Conservation (phyloP, 1,140 invertebrate genomes). For the honey bee (Apis mellifera) region DNA sequence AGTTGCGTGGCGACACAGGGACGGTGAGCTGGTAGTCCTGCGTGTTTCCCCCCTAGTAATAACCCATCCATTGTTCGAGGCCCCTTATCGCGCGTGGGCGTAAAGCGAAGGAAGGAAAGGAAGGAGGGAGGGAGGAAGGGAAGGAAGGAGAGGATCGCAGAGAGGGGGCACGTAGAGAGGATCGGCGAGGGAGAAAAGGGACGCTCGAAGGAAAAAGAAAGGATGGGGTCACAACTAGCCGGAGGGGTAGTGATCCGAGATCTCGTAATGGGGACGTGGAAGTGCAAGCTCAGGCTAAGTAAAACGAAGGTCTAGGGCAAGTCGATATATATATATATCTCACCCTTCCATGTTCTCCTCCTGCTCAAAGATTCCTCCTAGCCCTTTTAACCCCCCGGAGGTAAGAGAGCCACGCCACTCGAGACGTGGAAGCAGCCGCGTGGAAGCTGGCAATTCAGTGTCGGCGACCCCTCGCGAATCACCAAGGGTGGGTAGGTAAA, state of each 20-base stretch:
- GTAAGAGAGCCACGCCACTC: conserved; percentile 45
- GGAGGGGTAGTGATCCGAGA: conserved; percentile 43
- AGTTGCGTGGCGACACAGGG: too few relatives aligned
- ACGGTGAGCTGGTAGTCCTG: neutral
- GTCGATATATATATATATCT: conserved; percentile 23
- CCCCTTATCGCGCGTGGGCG: conserved; percentile 38
- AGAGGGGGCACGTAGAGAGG: neutral
- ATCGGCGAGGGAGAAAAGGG: neutral
- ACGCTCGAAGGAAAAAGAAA: conserved; percentile 21
- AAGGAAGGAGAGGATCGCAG: too few relatives aligned
- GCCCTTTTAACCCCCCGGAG: conserved; percentile 43
- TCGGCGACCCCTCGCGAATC: conserved; percentile 20
- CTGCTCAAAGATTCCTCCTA: conserved; percentile 38
- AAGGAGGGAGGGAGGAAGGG: conserved; percentile 1
- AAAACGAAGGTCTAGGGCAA: conserved; percentile 67
- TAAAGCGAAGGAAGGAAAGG: conserved; percentile 17
- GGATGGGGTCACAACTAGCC: conserved; percentile 44
- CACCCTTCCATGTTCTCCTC: neutral
- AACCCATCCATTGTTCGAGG: conserved; percentile 40
- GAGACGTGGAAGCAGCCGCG: conserved; percentile 32
- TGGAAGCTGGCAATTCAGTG: conserved; percentile 43
- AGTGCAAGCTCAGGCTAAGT: conserved; percentile 60
- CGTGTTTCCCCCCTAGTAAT: conserved; percentile 41
- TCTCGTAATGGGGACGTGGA: conserved; percentile 46
- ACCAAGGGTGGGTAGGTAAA: conserved; percentile 18